These are phyloP conservation scores for Champsocephalus gunnari DNA, from an alignment of 2,797 vertebrate genomes.

Conservation along the genomic window DNA sequence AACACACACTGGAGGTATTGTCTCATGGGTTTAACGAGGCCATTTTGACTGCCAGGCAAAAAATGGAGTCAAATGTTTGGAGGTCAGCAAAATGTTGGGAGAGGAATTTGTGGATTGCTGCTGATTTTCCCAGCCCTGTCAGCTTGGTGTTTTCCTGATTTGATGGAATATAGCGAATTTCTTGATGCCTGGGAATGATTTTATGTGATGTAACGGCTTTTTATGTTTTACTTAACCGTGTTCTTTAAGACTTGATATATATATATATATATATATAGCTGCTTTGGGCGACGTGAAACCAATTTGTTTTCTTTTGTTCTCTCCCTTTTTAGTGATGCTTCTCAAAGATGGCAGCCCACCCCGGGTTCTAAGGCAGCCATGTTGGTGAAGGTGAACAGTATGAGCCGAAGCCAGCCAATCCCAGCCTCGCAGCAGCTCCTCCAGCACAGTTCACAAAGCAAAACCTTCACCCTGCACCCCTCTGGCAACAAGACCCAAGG, in stretches of 20 bases:
- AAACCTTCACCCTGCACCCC: slow-evolving; percentile 77
- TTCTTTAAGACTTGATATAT: slow-evolving; percentile 18
- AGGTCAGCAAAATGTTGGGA: slow-evolving; percentile 66
- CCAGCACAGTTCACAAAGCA: slow-evolving; percentile 73
- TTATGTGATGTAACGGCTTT: slow-evolving; percentile 20
- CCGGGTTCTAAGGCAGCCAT: slow-evolving; percentile 91
- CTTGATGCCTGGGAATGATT: slow-evolving; percentile 22
- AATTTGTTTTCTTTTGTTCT: slow-evolving; percentile 6
- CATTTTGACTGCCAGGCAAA: slow-evolving; percentile 62
- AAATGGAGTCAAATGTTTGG: slow-evolving; percentile 57
- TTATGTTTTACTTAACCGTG: slow-evolving; percentile 2
- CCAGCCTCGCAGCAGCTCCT: slow-evolving; percentile 65
- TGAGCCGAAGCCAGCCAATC: slow-evolving; percentile 79
- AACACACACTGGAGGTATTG: slow-evolving; percentile 54
- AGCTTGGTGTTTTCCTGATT: slow-evolving; percentile 30
- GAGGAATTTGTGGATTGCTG: slow-evolving; percentile 63
- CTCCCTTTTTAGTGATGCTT: slow-evolving; percentile 76
- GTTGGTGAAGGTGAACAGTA: slow-evolving; percentile 92
- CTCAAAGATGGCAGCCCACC: slow-evolving; percentile 89
- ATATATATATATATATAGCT: not conserved
- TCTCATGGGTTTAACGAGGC: slow-evolving; percentile 54
- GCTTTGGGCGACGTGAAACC: not conserved
- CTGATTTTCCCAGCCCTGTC: slow-evolving; percentile 51
- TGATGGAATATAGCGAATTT: slow-evolving; percentile 17
- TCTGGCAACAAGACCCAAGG: slow-evolving; percentile 76